Percentiles rank a stretch among this genome's conserved stretches.
Conservation (phyloP, 2,113 vertebrate genomes). For the Perccottus glenii region DNA sequence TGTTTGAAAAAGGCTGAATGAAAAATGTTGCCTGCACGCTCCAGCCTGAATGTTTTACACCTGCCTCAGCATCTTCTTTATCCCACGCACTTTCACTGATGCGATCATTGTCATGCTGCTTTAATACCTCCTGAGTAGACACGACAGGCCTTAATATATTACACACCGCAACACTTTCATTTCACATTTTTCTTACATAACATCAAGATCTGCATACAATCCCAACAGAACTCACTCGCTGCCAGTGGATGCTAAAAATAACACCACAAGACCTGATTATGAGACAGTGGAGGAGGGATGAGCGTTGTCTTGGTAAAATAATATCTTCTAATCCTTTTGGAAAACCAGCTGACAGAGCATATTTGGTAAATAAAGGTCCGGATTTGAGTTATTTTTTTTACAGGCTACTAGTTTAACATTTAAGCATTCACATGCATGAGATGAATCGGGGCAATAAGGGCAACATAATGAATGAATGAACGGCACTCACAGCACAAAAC, state of each 20-base stretch:
- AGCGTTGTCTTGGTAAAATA: conserved; percentile 40
- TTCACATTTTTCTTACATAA: conserved; percentile 71
- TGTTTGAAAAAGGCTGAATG: conserved; percentile 6
- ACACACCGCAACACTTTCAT: conserved; percentile 37
- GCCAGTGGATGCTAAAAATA: conserved; percentile 78
- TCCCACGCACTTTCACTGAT: conserved; percentile 4
- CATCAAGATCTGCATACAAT: conserved; percentile 67
- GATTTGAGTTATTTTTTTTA: neutral
- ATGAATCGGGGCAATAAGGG: conserved; percentile 15
- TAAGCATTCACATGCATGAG: conserved; percentile 14
- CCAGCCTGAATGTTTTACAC: conserved; percentile 2
- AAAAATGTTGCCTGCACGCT: neutral
- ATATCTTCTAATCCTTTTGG: conserved; percentile 49
- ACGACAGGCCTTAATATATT: conserved; percentile 8
- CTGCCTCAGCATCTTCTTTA: conserved; percentile 15
- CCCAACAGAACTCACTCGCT: conserved; percentile 58
- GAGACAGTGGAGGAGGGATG: conserved; percentile 58
- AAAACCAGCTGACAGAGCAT: conserved; percentile 25
- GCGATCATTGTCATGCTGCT: conserved; percentile 14
- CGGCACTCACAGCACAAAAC: neutral
- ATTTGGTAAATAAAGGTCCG: conserved; percentile 25
- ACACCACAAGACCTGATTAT: conserved; percentile 70
- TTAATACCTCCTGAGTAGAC: conserved; percentile 16
- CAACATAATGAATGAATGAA: conserved; percentile 7
- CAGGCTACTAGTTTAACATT: conserved; percentile 5